phyloP scores from a whole-genome alignment of 2,113 vertebrate species.

The Carlito syrichta region DNA sequence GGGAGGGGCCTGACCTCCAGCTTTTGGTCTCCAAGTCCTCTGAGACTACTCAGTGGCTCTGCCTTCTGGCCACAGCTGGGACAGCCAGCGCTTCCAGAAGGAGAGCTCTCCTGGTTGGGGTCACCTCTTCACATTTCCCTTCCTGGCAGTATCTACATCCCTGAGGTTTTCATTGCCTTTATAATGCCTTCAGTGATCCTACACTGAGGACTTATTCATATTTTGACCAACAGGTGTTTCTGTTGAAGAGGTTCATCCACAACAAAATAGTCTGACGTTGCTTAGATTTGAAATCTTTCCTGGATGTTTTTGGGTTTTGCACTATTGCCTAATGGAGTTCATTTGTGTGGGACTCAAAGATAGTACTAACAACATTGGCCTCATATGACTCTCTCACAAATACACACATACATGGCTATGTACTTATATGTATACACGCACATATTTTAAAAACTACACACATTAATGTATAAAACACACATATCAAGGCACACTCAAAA shows the following conservation, averaged over 20 bases:
- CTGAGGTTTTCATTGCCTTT: neutral
- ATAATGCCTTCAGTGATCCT: neutral
- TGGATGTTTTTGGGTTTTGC: neutral
- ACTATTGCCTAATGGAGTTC: neutral
- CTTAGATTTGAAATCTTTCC: neutral
- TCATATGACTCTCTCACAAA: neutral
- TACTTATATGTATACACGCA: neutral
- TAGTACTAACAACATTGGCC: neutral
- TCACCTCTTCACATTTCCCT: neutral
- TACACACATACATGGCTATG: neutral
- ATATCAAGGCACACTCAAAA: neutral
- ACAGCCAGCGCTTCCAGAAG: neutral
- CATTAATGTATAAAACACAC: neutral
- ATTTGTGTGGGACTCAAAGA: neutral
- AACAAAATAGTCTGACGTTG: neutral
- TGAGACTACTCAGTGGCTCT: neutral
- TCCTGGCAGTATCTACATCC: neutral
- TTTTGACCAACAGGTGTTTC: neutral
- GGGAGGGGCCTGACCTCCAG: neutral
- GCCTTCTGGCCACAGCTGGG: neutral
- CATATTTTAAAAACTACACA: neutral
- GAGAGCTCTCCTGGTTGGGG: neutral
- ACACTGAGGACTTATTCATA: neutral
- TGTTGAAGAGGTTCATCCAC: neutral
- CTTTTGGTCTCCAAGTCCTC: neutral